phyloP scores from a whole-genome alignment of 2,888 invertebrate species.

The Temnothorax rugatulus region DNA sequence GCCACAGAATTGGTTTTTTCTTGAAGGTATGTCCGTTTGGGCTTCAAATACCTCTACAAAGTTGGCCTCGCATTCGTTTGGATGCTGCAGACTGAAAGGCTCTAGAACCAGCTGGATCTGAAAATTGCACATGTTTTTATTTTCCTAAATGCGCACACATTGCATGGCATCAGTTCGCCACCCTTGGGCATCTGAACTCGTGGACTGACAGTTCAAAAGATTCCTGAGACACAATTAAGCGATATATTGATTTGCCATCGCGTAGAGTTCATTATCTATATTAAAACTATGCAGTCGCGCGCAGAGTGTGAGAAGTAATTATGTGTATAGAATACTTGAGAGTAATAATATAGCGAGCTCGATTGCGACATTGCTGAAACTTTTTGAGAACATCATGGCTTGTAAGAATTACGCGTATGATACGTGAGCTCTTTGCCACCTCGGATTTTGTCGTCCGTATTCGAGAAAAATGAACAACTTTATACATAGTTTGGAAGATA shows the following conservation, averaged over 20 bases:
- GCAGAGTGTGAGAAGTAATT: background rate
- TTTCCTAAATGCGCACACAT: background rate
- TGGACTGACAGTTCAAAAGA: background rate
- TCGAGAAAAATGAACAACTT: slow-evolving; percentile 12
- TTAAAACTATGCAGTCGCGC: background rate
- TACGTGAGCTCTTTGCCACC: background rate
- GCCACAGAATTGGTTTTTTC: slow-evolving; percentile 93
- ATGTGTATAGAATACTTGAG: background rate
- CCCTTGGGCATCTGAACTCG: background rate
- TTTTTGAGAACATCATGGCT: background rate
- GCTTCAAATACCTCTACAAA: slow-evolving; percentile 92
- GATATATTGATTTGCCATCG: background rate
- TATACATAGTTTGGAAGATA: slow-evolving; percentile 24
- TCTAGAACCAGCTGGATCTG: slow-evolving; percentile 90
- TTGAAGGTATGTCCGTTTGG: slow-evolving; percentile 88
- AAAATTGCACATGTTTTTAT: slow-evolving; percentile 57
- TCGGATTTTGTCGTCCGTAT: background rate
- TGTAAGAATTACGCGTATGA: slow-evolving; percentile 17
- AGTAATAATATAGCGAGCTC: background rate
- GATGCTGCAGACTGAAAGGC: slow-evolving; percentile 89
- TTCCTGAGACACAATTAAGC: background rate
- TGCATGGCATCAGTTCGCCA: background rate
- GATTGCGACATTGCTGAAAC: background rate
- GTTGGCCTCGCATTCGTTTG: slow-evolving; percentile 93
- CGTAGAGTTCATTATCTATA: background rate